Evolutionary conservation across 2,888 invertebrate species (phyloP), one percentile per base, ranked within the genome.

Genomic region (Hoplodrina blanda): DNA sequence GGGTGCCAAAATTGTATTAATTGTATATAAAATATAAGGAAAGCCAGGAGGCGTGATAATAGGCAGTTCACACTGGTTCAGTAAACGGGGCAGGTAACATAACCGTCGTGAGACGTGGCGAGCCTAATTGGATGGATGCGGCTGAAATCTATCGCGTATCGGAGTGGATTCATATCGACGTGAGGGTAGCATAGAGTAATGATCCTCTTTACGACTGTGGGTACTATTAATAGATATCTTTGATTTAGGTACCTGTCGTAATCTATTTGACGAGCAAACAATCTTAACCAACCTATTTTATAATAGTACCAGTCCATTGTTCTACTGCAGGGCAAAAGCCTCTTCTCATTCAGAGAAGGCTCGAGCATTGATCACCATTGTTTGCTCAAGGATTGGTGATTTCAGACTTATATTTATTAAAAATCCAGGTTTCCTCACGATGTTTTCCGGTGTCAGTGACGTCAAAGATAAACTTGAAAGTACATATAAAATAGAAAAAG

Each of bases 101-200:
- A 41, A 37, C 41, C 46, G 52, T 25, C 55, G 50, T 15, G 50
- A 55, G 33, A 54, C 61, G 37, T 30, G 52, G 41, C 37, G 25
- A 11, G 25, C 33, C 20, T 63, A 53, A 75, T 61, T 78, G 78
- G 61, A 62, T 46, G 50, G 61, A 57, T 70, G 71, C 15, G 72
- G 55, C 49, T 50, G 71, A 44, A 61, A 59, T 44, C 30, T 70
- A 73, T 73, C 70, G 53, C 11, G 50, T 61, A 33, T 20, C 13
- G 57, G 1, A 62, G n/a, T 56, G 52, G 64, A 33, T 54, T 46
- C 30, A 61, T 57, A 52, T 69, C 41, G 19, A 65, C 50, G n/a
- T 37, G 15, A 60, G 30, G 20, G 20, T 41, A 49, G 19, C 49
- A 30, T 10, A 20, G 4, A 53, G 8, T 37, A n/a, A 52, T 46